phyloP scores from a whole-genome alignment of 23 tunicate species.

The Halocynthia aurantium region DNA sequence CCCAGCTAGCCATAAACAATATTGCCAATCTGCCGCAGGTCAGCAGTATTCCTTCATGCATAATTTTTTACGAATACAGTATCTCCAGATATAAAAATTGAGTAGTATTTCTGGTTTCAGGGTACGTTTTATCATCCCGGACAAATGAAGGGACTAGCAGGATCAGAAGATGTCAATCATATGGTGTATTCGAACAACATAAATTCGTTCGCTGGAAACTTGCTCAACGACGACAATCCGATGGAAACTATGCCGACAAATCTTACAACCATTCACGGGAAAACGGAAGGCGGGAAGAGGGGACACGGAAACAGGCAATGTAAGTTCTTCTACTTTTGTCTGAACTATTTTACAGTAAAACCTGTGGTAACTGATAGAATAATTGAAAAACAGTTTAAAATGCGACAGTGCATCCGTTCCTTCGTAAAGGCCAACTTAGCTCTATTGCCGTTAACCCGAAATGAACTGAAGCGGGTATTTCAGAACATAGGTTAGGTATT shows the following conservation, averaged over 20 bases:
- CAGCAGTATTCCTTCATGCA: background rate
- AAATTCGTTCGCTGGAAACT: background rate
- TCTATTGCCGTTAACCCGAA: no score
- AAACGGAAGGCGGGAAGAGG: background rate
- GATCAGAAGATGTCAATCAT: background rate
- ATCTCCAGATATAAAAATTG: background rate
- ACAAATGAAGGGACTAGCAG: background rate
- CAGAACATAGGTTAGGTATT: no score
- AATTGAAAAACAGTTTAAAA: no score
- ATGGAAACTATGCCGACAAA: background rate
- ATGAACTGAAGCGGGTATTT: no score
- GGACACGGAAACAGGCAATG: background rate
- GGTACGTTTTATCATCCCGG: conserved; percentile 4
- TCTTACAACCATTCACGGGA: background rate
- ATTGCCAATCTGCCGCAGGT: conserved; percentile 43
- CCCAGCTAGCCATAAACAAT: conserved; percentile 45
- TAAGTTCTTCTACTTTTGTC: background rate
- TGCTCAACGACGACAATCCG: background rate
- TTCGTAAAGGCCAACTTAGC: no score
- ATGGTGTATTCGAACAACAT: background rate
- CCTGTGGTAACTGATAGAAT: no score
- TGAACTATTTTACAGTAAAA: background rate
- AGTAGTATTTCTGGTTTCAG: background rate
- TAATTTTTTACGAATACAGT: no score
- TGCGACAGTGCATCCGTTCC: no score